Conservation (phyloP, 2,888 invertebrate species). For the Eucera pruinosa region DNA sequence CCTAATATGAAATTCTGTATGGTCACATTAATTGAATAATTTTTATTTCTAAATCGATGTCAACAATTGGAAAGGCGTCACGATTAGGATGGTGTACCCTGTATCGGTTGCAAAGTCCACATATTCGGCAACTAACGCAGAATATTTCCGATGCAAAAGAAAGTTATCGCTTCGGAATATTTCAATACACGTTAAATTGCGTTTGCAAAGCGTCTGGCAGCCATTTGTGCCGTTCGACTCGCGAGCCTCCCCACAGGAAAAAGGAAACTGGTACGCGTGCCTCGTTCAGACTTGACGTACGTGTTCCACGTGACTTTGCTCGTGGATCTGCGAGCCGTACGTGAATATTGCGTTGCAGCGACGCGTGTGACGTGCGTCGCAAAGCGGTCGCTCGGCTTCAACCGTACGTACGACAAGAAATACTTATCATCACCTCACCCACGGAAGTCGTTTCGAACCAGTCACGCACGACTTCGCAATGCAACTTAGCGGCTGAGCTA, state of each 20-base stretch:
- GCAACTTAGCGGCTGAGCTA: constrained; percentile 15
- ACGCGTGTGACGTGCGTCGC: constrained; percentile 24
- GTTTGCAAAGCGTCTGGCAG: constrained; percentile 8
- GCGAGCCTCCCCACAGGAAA: not conserved
- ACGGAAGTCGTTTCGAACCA: not conserved
- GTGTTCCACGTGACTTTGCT: constrained; percentile 11
- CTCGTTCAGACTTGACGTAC: constrained; percentile 20
- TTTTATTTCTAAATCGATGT: too few relatives aligned
- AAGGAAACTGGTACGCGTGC: not conserved
- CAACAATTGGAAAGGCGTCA: too few relatives aligned
- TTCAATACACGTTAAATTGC: not conserved
- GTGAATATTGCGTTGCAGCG: constrained; percentile 31
- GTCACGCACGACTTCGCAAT: constrained; percentile 32
- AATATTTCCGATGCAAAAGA: constrained; percentile 1
- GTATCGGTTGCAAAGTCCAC: too few relatives aligned
- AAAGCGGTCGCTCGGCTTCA: constrained; percentile 32
- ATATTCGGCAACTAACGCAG: not conserved
- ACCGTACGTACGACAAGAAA: constrained; percentile 25
- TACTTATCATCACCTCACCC: constrained; percentile 44
- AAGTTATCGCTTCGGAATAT: not conserved
- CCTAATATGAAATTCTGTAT: too few relatives aligned
- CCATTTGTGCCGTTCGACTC: not conserved
- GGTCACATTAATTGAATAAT: too few relatives aligned
- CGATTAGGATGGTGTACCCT: too few relatives aligned
- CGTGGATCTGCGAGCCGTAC: constrained; percentile 7